These are phyloP conservation scores for Cheilosia soror DNA, from an alignment of 2,888 invertebrate genomes.

Conservation along the genomic window DNA sequence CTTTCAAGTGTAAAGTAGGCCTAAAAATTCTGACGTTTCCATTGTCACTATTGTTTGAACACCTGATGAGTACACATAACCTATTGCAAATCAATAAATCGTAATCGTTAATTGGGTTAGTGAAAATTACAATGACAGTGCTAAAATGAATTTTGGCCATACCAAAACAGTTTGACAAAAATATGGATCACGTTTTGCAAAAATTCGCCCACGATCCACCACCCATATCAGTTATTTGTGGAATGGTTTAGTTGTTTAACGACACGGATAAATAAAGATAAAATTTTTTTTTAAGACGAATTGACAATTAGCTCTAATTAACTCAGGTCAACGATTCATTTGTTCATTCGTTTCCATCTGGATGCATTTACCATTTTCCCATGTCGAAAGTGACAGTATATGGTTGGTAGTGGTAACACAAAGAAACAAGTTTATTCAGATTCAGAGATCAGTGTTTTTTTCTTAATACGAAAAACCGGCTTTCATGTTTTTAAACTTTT, in stretches of 20 bases:
- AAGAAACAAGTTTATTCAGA: too few species aligned
- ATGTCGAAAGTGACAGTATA: too few species aligned
- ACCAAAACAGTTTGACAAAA: slow-evolving; percentile 1
- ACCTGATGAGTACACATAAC: slow-evolving; percentile 41
- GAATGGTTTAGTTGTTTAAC: slow-evolving; percentile 8
- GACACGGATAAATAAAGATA: too few species aligned
- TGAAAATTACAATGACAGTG: slow-evolving; percentile 24
- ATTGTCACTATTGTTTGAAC: slow-evolving; percentile 38
- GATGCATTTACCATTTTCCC: too few species aligned
- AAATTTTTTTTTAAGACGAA: too few species aligned
- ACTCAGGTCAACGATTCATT: too few species aligned
- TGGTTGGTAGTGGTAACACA: too few species aligned
- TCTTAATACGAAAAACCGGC: too few species aligned
- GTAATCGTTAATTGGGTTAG: slow-evolving; percentile 49
- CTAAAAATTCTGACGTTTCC: not conserved
- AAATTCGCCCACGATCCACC: not conserved
- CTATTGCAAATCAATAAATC: slow-evolving; percentile 12
- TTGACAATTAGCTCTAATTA: too few species aligned
- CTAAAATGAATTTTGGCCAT: slow-evolving; percentile 33
- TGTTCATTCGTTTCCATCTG: too few species aligned
- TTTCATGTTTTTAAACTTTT: too few species aligned
- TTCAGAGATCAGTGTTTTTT: too few species aligned
- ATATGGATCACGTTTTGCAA: slow-evolving; percentile 1
- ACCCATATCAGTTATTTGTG: not conserved
- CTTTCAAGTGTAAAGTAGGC: not conserved